Conservation (phyloP, 2,113 vertebrate genomes). For the Gracilinanus agilis region DNA sequence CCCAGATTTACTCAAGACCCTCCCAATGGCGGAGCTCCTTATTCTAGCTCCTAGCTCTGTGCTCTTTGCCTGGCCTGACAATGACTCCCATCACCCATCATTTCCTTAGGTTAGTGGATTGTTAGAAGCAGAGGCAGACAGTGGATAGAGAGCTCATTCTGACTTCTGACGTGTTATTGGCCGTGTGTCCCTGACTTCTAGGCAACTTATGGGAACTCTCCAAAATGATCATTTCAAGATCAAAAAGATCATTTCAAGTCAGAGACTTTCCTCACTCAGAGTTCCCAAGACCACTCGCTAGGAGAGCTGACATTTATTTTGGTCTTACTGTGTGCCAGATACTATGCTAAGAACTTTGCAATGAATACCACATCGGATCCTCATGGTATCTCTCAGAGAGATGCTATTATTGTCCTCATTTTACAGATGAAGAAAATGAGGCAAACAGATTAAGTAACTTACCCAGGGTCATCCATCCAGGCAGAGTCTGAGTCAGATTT, state of each 20-base stretch:
- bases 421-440: background rate
- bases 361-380: background rate
- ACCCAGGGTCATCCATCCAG: background rate
- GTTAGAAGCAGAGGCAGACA: too few relatives aligned
- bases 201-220: background rate
- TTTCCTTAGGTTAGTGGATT: too few relatives aligned
- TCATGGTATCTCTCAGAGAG: background rate
- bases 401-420: background rate
- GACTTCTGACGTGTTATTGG: too few relatives aligned
- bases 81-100: too few relatives aligned
- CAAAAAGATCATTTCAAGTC: background rate
- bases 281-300: background rate
- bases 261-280: background rate
- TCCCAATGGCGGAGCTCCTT: too few relatives aligned
- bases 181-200: too few relatives aligned
- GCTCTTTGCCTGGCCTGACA: too few relatives aligned
- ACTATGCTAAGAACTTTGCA: background rate
- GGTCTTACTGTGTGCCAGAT: background rate
- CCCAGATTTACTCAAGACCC: too few relatives aligned
- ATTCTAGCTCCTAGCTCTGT: too few relatives aligned
- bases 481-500: background rate
- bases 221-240: background rate
- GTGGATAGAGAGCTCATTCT: too few relatives aligned
- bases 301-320: background rate
- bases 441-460: background rate